Evolutionary conservation across 1,140 invertebrate genomes (phyloP).

Genomic region (Pachyrhynchus sulphureomaculatus): DNA sequence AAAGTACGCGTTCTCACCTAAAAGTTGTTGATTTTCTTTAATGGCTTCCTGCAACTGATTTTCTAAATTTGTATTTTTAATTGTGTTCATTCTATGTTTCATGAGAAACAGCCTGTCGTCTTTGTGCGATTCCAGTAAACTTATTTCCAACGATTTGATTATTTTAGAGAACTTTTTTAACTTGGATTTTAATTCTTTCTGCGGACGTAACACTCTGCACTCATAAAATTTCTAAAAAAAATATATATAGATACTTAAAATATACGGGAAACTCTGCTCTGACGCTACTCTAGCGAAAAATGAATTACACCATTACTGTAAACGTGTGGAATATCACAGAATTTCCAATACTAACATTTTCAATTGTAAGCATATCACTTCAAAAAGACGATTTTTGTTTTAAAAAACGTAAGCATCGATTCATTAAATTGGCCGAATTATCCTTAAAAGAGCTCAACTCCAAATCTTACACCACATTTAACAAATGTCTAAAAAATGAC

Average conservation of each 20-base stretch:
- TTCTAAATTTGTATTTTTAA: constrained; percentile 13
- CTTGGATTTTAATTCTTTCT: constrained; percentile 1
- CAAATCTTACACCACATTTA: too few relatives aligned
- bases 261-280: background rate
- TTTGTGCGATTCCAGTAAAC: constrained; percentile 18
- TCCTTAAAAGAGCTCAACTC: too few relatives aligned
- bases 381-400: background rate
- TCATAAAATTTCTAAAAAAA: constrained; percentile 1
- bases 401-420: too few relatives aligned
- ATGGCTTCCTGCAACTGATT: constrained; percentile 26
- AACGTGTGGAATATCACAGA: too few relatives aligned
- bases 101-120: constrained; percentile 30
- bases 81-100: constrained; percentile 19
- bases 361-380: constrained; percentile 12
- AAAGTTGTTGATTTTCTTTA: constrained; percentile 30
- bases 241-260: background rate
- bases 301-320: too few relatives aligned
- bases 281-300: background rate
- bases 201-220: background rate
- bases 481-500: too few relatives aligned
- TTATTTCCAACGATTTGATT: constrained; percentile 27
- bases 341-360: too few relatives aligned
- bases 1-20: constrained; percentile 1
- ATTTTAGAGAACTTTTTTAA: constrained; percentile 1
- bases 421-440: too few relatives aligned